Conservation (phyloP, 1,140 invertebrate species). For the Sycobia sp. region DNA sequence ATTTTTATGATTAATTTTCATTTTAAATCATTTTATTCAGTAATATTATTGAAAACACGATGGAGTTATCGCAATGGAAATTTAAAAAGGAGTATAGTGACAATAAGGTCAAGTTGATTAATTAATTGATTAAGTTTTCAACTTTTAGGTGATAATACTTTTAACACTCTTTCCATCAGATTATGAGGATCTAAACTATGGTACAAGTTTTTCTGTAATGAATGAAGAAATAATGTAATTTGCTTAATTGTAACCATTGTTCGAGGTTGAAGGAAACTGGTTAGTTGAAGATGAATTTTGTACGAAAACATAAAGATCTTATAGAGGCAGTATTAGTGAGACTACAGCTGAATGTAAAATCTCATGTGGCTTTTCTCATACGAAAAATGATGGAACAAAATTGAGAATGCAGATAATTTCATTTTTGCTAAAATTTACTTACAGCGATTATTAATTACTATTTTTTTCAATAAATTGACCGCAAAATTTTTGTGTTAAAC, state of each 20-base stretch:
- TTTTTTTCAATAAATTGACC: too few species aligned
- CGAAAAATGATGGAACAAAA: neutral
- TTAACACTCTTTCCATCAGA: too few species aligned
- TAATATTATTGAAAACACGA: too few species aligned
- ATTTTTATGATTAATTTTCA: neutral
- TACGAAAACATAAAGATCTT: conserved; percentile 29
- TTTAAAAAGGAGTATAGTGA: too few species aligned
- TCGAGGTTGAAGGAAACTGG: conserved; percentile 14
- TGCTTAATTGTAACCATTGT: conserved; percentile 9
- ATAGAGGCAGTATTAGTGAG: conserved; percentile 20
- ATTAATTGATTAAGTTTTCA: conserved; percentile 6
- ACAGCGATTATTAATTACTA: too few species aligned
- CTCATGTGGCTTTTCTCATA: neutral
- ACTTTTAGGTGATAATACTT: neutral
- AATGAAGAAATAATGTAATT: conserved; percentile 14
- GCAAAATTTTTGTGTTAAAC: too few species aligned
- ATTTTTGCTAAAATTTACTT: too few species aligned
- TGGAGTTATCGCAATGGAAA: too few species aligned
- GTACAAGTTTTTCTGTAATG: neutral
- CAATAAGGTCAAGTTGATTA: too few species aligned
- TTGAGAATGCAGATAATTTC: too few species aligned
- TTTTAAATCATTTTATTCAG: neutral
- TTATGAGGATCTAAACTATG: too few species aligned
- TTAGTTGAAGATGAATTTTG: conserved; percentile 38
- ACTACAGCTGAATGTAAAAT: conserved; percentile 21